These are phyloP conservation scores for Phalacrocorax aristotelis DNA, from an alignment of 2,113 vertebrate genomes.

Conservation along the genomic window DNA sequence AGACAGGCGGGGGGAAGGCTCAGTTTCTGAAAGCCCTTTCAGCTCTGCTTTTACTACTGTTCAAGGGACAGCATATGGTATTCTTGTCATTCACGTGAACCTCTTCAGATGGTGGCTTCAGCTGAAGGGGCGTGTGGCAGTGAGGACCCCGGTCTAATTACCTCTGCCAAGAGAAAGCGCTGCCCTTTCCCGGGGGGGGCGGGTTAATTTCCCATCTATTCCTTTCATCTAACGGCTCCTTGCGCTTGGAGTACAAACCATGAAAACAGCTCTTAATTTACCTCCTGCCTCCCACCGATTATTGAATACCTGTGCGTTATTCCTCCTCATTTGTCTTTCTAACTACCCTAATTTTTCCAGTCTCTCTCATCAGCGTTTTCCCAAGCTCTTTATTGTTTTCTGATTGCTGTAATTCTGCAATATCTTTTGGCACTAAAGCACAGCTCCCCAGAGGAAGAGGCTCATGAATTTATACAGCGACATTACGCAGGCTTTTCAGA, in stretches of 20 bases:
- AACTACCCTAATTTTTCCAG: slow-evolving; percentile 29
- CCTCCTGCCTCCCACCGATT: slow-evolving; percentile 24
- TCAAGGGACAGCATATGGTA: neutral
- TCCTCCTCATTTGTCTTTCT: slow-evolving; percentile 45
- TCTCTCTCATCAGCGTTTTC: slow-evolving; percentile 50
- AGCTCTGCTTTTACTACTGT: neutral
- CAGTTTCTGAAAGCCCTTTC: neutral
- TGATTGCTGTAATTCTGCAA: slow-evolving; percentile 53
- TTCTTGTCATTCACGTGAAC: neutral
- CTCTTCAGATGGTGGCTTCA: neutral
- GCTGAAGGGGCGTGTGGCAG: neutral
- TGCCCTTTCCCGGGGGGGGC: neutral
- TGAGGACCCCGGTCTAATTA: neutral
- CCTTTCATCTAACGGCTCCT: neutral
- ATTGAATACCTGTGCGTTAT: slow-evolving; percentile 50
- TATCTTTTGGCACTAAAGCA: slow-evolving; percentile 30
- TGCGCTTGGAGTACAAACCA: neutral
- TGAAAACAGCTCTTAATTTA: slow-evolving; percentile 21
- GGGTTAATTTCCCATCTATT: neutral
- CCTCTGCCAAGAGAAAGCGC: neutral
- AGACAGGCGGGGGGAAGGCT: neutral
- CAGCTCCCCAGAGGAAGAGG: slow-evolving; percentile 16
- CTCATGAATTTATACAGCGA: slow-evolving; percentile 61
- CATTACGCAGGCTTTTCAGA: slow-evolving; percentile 25
- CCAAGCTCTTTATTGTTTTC: slow-evolving; percentile 54